Conservation (phyloP, 2,797 vertebrate species). For the Helicolenus hilgendorfi region DNA sequence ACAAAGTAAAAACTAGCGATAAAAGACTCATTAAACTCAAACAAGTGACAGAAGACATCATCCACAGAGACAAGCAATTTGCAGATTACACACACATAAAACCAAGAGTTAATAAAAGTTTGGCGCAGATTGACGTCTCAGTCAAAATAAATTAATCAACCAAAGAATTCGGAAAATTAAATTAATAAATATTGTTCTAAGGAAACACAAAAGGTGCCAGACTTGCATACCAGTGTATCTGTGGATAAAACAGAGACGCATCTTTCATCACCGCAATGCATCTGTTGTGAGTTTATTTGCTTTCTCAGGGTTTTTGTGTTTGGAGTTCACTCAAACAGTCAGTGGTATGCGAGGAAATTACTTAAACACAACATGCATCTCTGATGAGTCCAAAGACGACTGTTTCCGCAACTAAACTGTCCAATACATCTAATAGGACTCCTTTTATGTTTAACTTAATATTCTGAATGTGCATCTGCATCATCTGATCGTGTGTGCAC, state of each 20-base stretch:
- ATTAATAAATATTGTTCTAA: not conserved
- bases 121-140: not conserved
- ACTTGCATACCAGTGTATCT: slow-evolving; percentile 11
- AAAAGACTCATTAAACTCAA: not conserved
- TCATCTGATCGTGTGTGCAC: not conserved
- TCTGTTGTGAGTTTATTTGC: slow-evolving; percentile 77
- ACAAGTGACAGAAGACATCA: too few species aligned
- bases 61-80: too few species aligned
- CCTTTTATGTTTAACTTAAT: not conserved
- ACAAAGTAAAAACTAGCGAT: not conserved
- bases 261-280: slow-evolving; percentile 59
- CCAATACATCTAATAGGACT: not conserved
- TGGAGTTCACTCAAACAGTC: slow-evolving; percentile 42
- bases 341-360: slow-evolving; percentile 11
- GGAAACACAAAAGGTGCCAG: slow-evolving; percentile 1
- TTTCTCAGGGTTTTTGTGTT: slow-evolving; percentile 55
- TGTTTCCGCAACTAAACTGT: slow-evolving; percentile 3
- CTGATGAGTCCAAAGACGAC: slow-evolving; percentile 10
- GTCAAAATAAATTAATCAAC: not conserved
- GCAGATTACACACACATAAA: not conserved
- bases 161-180: not conserved
- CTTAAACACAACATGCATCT: slow-evolving; percentile 31
- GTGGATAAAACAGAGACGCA: slow-evolving; percentile 31
- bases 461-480: not conserved
- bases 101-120: not conserved